These are phyloP conservation scores for Hirtodrosophila cameraria DNA, from an alignment of 2,888 invertebrate species.

Conservation along the genomic window DNA sequence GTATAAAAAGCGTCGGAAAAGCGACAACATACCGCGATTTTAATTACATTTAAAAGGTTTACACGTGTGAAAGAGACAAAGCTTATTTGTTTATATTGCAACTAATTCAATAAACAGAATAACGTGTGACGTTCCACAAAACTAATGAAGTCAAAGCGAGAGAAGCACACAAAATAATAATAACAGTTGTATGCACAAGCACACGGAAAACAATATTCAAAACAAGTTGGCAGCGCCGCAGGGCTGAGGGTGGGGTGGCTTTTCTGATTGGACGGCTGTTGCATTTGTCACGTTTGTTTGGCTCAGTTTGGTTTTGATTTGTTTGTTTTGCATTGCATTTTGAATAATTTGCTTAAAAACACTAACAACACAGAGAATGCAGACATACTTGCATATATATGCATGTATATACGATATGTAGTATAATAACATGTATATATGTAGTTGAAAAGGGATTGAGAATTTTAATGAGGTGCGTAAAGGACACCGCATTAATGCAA, in stretches of 20 bases:
- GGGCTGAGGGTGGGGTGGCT: neutral
- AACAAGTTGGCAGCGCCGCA: conserved; percentile 4
- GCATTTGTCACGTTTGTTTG: conserved; percentile 42
- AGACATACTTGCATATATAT: no score
- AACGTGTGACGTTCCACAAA: conserved; percentile 55
- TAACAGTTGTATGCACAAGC: conserved; percentile 13
- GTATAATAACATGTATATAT: no score
- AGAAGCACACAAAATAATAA: no score
- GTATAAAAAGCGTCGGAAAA: neutral
- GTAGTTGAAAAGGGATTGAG: neutral
- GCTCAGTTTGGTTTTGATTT: conserved; percentile 24
- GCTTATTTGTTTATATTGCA: conserved; percentile 40
- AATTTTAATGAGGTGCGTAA: neutral
- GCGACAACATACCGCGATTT: conserved; percentile 24
- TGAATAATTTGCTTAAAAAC: conserved; percentile 31
- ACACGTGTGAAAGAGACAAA: conserved; percentile 21
- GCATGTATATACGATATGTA: no score
- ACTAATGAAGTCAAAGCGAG: conserved; percentile 61
- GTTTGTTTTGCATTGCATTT: conserved; percentile 33
- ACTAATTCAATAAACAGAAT: conserved; percentile 63
- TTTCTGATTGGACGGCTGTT: conserved; percentile 29
- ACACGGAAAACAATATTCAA: conserved; percentile 6
- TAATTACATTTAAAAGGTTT: conserved; percentile 65
- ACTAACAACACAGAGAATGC: conserved; percentile 8
- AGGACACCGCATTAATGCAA: no score